A percentile compares a stretch with the other conserved stretches of the same genome.
phyloP scores from a whole-genome alignment of 2,797 vertebrate species.

The Oceanodroma leucorhoa region DNA sequence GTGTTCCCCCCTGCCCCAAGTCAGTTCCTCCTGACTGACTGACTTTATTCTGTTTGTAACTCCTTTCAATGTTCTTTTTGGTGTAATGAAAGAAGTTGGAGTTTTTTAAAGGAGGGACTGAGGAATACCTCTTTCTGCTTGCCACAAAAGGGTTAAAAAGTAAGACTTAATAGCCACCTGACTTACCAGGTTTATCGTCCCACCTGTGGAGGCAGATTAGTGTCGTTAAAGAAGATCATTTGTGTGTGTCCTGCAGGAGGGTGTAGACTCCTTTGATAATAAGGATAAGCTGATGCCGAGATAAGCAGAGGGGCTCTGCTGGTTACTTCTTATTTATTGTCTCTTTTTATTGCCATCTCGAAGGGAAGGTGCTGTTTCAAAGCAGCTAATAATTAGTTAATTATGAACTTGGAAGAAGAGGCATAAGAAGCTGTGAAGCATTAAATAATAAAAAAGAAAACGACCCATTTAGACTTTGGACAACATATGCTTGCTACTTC shows the following conservation, averaged over 20 bases:
- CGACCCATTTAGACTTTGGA: constrained; percentile 81
- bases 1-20: no score
- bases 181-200: constrained; percentile 48
- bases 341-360: constrained; percentile 78
- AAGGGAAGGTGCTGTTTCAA: constrained; percentile 78
- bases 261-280: constrained; percentile 78
- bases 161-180: constrained; percentile 52
- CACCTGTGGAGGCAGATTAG: constrained; percentile 72
- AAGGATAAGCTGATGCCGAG: constrained; percentile 80
- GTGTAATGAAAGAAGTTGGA: not conserved
- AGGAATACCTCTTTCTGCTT: not conserved
- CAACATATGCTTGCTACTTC: constrained; percentile 75
- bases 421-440: constrained; percentile 74
- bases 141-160: constrained; percentile 55
- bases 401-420: constrained; percentile 81
- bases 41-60: not conserved
- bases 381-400: constrained; percentile 86
- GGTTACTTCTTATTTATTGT: constrained; percentile 83
- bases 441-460: constrained; percentile 77
- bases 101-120: not conserved
- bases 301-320: constrained; percentile 74
- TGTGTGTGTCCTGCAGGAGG: constrained; percentile 65
- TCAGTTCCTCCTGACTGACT: not conserved
- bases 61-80: not conserved
- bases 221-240: constrained; percentile 68